phyloP scores from a whole-genome alignment of 2,888 invertebrate species.

The Augiades crinisus region DNA sequence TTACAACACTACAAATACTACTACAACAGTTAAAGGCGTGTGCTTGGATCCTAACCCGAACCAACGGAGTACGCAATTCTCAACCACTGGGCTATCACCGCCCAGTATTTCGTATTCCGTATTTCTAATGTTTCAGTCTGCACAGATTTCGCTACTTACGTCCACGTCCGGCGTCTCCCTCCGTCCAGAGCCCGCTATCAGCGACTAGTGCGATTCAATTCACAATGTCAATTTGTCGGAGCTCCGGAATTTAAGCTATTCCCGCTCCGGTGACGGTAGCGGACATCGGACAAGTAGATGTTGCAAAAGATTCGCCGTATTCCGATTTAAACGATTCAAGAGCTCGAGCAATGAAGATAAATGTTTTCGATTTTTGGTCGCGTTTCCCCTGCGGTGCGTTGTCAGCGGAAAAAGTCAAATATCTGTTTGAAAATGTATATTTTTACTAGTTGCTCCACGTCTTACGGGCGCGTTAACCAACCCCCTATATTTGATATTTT shows the following conservation, averaged over 20 bases:
- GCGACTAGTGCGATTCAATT: slow-evolving; percentile 39
- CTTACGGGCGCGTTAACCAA: no score
- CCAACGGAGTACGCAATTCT: no score
- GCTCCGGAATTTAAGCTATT: slow-evolving; percentile 43
- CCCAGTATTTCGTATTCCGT: no score
- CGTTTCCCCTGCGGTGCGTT: not conserved
- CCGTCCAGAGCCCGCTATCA: not conserved
- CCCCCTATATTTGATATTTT: no score
- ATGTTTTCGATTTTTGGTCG: slow-evolving; percentile 14
- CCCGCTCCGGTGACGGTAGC: slow-evolving; percentile 32
- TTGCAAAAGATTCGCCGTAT: slow-evolving; percentile 6
- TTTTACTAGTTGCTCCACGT: no score
- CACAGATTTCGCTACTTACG: not conserved
- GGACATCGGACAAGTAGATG: not conserved
- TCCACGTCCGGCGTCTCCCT: not conserved
- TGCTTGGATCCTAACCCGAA: no score
- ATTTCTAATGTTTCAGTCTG: no score
- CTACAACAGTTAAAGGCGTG: no score
- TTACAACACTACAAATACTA: no score
- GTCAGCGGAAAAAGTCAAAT: not conserved
- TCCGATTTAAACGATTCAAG: slow-evolving; percentile 1
- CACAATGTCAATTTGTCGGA: slow-evolving; percentile 40
- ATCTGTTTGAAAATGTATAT: no score
- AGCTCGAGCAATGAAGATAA: not conserved
- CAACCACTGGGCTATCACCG: no score